These are phyloP conservation scores for Phyllostomus discolor DNA, from an alignment of 2,113 vertebrate species.

Conservation along the genomic window DNA sequence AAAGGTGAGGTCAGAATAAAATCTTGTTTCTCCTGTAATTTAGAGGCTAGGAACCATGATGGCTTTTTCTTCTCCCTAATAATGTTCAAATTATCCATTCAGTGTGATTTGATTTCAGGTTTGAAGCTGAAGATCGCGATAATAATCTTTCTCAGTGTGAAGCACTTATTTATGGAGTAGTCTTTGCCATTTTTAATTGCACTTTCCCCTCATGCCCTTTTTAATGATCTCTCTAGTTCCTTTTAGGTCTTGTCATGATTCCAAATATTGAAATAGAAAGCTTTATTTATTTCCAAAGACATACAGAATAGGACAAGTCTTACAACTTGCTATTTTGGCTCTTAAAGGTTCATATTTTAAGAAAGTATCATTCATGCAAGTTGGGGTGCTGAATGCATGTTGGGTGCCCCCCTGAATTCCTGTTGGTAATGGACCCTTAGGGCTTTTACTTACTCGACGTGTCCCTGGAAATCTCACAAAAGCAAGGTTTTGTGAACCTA, in stretches of 20 bases:
- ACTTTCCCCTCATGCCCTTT: conserved; percentile 70
- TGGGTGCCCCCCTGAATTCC: not conserved
- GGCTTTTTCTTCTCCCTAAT: rapidly evolving
- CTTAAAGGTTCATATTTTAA: conserved; percentile 54
- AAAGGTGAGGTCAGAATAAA: conserved; percentile 70
- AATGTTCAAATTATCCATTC: conserved; percentile 72
- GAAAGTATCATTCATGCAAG: conserved; percentile 4
- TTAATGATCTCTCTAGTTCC: conserved; percentile 74
- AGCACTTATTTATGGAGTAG: conserved; percentile 69
- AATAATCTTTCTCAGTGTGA: conserved; percentile 69
- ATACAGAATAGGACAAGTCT: conserved; percentile 24
- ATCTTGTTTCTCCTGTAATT: conserved; percentile 63
- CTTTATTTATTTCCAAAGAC: conserved; percentile 74
- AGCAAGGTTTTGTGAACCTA: conserved; percentile 21
- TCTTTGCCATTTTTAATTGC: conserved; percentile 76
- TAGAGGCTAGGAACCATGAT: conserved; percentile 50
- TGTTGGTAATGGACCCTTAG: not conserved
- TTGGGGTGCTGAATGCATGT: not conserved
- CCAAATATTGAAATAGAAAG: conserved; percentile 74
- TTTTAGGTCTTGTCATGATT: conserved; percentile 74
- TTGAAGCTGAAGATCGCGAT: conserved; percentile 57
- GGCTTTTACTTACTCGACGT: not conserved
- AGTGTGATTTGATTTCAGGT: conserved; percentile 72
- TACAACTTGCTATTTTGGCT: conserved; percentile 47
- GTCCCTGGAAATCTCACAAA: not conserved